phyloP scores from a whole-genome alignment of 2,113 vertebrate species.

The Mellivora capensis region DNA sequence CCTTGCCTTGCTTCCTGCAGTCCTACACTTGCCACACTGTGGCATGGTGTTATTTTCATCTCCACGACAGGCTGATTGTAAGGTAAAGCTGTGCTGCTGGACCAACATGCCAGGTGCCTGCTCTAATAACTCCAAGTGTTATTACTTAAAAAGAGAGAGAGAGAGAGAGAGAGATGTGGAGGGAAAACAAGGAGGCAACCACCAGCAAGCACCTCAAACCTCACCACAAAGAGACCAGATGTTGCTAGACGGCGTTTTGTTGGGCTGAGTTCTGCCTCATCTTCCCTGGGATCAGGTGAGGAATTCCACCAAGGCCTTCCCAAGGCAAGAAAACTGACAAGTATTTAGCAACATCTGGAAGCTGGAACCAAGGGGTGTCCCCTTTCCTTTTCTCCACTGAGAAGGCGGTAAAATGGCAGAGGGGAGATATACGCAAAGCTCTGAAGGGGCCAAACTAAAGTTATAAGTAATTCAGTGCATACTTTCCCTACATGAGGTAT shows the following conservation, averaged over 20 bases:
- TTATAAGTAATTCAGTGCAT: neutral
- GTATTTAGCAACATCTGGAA: constrained; percentile 44
- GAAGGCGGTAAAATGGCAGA: neutral
- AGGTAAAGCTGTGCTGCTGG: constrained; percentile 77
- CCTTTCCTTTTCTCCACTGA: neutral
- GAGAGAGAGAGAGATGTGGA: constrained; percentile 48
- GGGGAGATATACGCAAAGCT: neutral
- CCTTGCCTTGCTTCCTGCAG: constrained; percentile 80
- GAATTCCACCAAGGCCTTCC: neutral
- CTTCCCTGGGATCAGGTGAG: constrained; percentile 25
- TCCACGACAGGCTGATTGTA: constrained; percentile 79
- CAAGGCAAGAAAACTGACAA: constrained; percentile 15
- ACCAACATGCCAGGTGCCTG: constrained; percentile 80
- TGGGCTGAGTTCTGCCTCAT: neutral
- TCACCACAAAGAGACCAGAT: constrained; percentile 50
- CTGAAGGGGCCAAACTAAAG: neutral
- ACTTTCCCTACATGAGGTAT: neutral
- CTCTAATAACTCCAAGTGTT: constrained; percentile 75
- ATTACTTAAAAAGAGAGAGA: constrained; percentile 64
- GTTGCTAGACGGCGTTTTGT: constrained; percentile 55
- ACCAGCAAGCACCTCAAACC: constrained; percentile 68
- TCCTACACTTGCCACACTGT: constrained; percentile 61
- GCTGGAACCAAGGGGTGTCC: neutral
- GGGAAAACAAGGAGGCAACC: neutral
- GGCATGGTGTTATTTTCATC: constrained; percentile 79